These are phyloP conservation scores for Eudasyphora cyanicolor DNA, from an alignment of 2,888 invertebrate species.

Conservation along the genomic window DNA sequence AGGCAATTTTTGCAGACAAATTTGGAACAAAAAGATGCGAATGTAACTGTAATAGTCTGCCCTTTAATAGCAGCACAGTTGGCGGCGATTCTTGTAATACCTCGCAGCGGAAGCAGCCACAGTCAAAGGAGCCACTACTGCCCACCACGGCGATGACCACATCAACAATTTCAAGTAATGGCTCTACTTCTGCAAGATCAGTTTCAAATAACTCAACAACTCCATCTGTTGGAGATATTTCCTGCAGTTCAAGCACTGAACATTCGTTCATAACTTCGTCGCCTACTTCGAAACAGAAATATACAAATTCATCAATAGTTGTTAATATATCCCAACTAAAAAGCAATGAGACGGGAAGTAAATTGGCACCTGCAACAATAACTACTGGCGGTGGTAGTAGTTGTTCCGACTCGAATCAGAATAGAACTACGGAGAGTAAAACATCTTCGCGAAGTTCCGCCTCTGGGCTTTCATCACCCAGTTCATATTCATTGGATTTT, in stretches of 20 bases:
- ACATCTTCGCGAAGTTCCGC: conserved; percentile 11
- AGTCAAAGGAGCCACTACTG: conserved; percentile 6
- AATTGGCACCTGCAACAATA: background rate
- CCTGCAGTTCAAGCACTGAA: conserved; percentile 1
- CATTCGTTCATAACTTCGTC: background rate
- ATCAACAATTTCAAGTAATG: conserved; percentile 26
- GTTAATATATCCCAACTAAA: background rate
- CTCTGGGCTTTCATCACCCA: conserved; percentile 46
- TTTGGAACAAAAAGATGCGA: conserved; percentile 9
- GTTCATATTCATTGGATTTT: conserved; percentile 73
- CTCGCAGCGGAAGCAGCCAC: background rate
- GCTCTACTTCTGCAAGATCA: conserved; percentile 51
- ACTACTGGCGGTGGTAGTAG: background rate
- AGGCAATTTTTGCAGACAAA: background rate
- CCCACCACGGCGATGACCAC: conserved; percentile 41
- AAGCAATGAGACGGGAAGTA: background rate
- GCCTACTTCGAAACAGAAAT: conserved; percentile 12
- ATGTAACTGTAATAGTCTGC: background rate
- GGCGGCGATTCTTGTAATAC: background rate
- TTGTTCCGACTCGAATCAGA: background rate
- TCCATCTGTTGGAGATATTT: background rate
- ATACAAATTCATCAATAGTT: background rate
- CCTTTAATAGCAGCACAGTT: background rate
- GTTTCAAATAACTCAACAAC: background rate
- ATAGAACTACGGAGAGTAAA: background rate